Evolutionary conservation across 1,140 invertebrate genomes (phyloP).

Genomic region (Drosophila mauritiana): DNA sequence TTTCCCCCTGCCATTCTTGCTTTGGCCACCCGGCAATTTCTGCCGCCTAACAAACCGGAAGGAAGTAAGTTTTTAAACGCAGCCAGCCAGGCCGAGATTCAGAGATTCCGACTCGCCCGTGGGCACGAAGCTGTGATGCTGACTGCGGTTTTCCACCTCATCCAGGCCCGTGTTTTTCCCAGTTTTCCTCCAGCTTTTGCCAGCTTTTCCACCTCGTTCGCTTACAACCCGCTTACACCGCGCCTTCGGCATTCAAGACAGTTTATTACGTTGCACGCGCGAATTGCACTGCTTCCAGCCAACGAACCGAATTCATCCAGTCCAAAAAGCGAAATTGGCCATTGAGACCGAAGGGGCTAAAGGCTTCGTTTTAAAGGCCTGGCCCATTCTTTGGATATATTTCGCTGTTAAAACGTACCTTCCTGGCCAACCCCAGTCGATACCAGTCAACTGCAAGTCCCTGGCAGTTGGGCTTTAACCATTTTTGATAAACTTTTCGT

Average conservation of each 20-base stretch:
- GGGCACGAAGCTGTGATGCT: slow-evolving; percentile 43
- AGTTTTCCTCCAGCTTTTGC: neutral
- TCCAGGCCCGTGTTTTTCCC: neutral
- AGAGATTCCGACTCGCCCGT: slow-evolving; percentile 44
- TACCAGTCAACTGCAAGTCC: slow-evolving; percentile 38
- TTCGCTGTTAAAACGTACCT: slow-evolving; percentile 39
- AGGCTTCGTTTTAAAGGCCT: slow-evolving; percentile 22
- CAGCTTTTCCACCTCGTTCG: slow-evolving; percentile 3
- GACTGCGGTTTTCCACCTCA: slow-evolving; percentile 35
- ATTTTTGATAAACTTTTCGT: slow-evolving; percentile 29
- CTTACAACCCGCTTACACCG: no score
- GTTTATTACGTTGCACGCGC: slow-evolving; percentile 77
- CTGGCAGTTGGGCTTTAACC: slow-evolving; percentile 25
- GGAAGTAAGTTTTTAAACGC: slow-evolving; percentile 80
- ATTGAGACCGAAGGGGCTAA: slow-evolving; percentile 9
- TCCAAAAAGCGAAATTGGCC: slow-evolving; percentile 57
- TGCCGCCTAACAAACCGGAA: slow-evolving; percentile 79
- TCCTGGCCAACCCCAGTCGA: slow-evolving; percentile 17
- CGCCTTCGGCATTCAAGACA: slow-evolving; percentile 19
- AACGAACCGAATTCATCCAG: slow-evolving; percentile 59
- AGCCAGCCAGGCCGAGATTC: slow-evolving; percentile 30
- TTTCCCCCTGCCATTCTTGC: neutral
- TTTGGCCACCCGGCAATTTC: slow-evolving; percentile 46
- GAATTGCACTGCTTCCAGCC: slow-evolving; percentile 68
- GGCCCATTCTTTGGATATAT: slow-evolving; percentile 5